Base-by-base conservation (phyloP, 2,797 vertebrate genomes). In the Peromyscus melanophrys region DNA sequence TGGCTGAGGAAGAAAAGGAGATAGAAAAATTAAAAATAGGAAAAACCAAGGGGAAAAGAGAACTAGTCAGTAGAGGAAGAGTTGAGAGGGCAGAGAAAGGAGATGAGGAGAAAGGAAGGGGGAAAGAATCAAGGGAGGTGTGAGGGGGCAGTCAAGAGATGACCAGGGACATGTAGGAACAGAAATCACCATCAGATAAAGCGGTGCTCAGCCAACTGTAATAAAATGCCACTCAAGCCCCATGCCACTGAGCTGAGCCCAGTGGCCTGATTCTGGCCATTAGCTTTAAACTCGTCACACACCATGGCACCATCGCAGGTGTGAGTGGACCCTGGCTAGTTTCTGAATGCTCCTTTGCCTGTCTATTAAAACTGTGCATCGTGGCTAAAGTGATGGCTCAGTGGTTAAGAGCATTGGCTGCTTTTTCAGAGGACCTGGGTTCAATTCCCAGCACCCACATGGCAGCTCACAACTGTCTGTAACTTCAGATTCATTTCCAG, bases 141-240 rank as follows among this genome's bases (percentile, higher is more conserved):
- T 75, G 17, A 6, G 52, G 34, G 17, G 7, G 13, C 0, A 19
- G 46, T n/a, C 40, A 55, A 31, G 19, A 23, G 31, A 1, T n/a
- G 73, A 13, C 6, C 31, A 27, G 1, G 31, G 29, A 0, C 2
- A 13, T 16, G 31, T 2, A 1, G 0, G 0, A 57, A n/a, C n/a
- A 7, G 8, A 25, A 0, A 6, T 1, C 4, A 29, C 69, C 43
- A 9, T 7, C 29, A 9, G 80, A 43, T 77, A 81, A 52, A 9
- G 9, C 25, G 4, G 43, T 81, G 40, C 43, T 87, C 82, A 61
- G n/a, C 78, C 82, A 91, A 65, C 25, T 11, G 34, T 90, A 57
- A 81, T 19, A 40, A 63, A 1, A 17, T 2, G 21, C 43, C 89
- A 46, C 37, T 52, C 76, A 43, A 34, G 76, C n/a, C 27, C 37